These are phyloP conservation scores for Aramus guarauna DNA, from an alignment of 2,113 vertebrate species.

Conservation along the genomic window DNA sequence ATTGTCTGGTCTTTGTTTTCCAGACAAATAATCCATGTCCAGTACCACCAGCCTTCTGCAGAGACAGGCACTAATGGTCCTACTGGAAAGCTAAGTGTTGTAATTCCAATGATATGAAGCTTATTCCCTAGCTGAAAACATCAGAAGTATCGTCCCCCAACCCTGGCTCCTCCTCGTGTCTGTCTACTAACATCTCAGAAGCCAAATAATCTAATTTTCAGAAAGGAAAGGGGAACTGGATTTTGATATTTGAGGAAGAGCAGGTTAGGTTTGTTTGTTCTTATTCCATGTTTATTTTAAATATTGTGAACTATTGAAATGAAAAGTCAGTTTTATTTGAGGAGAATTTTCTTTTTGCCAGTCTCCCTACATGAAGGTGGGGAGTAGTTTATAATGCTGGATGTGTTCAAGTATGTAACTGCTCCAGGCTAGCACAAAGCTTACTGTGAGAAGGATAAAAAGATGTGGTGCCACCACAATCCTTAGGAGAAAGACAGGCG, in stretches of 20 bases:
- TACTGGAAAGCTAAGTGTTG: neutral
- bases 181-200: neutral
- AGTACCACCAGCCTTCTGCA: neutral
- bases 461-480: neutral
- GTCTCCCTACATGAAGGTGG: neutral
- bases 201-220: neutral
- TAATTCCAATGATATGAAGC: neutral
- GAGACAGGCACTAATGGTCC: neutral
- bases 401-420: neutral
- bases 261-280: neutral
- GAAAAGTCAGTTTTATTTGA: neutral
- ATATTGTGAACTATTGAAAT: neutral
- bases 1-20: neutral
- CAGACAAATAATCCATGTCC: neutral
- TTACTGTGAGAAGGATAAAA: neutral
- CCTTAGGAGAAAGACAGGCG: neutral
- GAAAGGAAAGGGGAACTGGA: neutral
- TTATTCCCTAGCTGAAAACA: neutral
- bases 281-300: slow-evolving; percentile 17
- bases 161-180: accelerated
- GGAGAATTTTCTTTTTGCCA: neutral
- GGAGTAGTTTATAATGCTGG: neutral
- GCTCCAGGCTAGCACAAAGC: neutral
- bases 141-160: neutral
- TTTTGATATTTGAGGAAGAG: neutral